These are phyloP conservation scores for Paramormyrops hopkinsi DNA, from an alignment of 2,797 vertebrate species.

Conservation along the genomic window DNA sequence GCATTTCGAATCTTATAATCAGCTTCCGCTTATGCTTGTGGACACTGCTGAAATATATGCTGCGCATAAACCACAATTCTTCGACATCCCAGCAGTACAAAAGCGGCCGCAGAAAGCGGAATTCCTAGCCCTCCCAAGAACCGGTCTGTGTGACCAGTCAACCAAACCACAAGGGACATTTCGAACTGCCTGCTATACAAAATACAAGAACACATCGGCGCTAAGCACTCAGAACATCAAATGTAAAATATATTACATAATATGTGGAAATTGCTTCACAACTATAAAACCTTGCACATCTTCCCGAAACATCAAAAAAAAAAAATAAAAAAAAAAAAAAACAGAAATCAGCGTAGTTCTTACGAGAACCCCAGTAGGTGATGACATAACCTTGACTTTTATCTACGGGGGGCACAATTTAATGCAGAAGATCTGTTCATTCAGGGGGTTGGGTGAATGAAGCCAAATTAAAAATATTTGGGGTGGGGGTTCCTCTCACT, in stretches of 20 bases:
- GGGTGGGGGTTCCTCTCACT: not conserved
- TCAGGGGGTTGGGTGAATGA: not conserved
- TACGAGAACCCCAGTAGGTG: not conserved
- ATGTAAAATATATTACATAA: not conserved
- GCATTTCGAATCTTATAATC: not conserved
- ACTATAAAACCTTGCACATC: not conserved
- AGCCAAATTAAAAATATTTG: not conserved
- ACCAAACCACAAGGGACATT: not conserved
- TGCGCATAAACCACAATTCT: slow-evolving; percentile 67
- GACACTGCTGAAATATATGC: not conserved
- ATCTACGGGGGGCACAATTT: not conserved
- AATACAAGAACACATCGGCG: too few species aligned
- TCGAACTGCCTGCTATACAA: not conserved
- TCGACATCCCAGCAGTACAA: slow-evolving; percentile 67
- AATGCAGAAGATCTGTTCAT: not conserved
- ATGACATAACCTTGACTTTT: not conserved
- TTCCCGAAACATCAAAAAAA: not conserved
- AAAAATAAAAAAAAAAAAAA: not conserved
- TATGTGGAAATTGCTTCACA: not conserved
- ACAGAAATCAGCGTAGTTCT: not conserved
- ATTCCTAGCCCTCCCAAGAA: slow-evolving; percentile 71
- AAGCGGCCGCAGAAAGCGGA: slow-evolving; percentile 64
- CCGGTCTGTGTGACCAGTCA: slow-evolving; percentile 60
- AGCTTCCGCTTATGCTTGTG: not conserved
- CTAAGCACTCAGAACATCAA: not conserved